Conservation (phyloP, 2,888 invertebrate genomes). For the Xestia xanthographa region DNA sequence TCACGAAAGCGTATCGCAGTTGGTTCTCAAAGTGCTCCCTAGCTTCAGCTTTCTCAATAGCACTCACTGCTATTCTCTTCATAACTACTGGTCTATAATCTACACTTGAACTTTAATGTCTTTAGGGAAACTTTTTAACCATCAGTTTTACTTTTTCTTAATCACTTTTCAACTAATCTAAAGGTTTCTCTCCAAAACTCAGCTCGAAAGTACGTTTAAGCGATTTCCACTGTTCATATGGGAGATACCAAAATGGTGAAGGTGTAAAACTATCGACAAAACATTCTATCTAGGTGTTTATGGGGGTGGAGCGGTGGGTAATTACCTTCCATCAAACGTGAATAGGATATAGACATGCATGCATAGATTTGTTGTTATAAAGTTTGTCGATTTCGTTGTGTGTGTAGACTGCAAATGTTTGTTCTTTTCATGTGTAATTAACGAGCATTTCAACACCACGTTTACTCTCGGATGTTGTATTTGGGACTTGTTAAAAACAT, state of each 20-base stretch:
- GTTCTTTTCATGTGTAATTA: neutral
- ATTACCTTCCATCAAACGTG: slow-evolving; percentile 68
- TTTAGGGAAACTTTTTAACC: neutral
- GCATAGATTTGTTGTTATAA: slow-evolving; percentile 36
- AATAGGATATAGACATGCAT: slow-evolving; percentile 66
- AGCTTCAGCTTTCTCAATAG: slow-evolving; percentile 81
- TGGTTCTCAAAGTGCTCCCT: slow-evolving; percentile 87
- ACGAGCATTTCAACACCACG: neutral
- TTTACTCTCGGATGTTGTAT: neutral
- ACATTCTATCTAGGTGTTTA: slow-evolving; percentile 76
- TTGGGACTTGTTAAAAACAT: neutral
- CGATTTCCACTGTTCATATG: slow-evolving; percentile 61
- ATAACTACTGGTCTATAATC: slow-evolving; percentile 35
- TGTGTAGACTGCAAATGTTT: neutral
- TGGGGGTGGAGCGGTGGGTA: slow-evolving; percentile 66
- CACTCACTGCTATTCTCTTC: slow-evolving; percentile 71
- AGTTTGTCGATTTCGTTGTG: slow-evolving; percentile 7
- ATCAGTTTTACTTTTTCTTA: neutral
- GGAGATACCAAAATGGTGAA: slow-evolving; percentile 69
- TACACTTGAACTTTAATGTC: slow-evolving; percentile 1
- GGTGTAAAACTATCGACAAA: slow-evolving; percentile 88
- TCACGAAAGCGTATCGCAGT: slow-evolving; percentile 83
- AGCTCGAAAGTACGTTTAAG: slow-evolving; percentile 26
- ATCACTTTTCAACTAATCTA: slow-evolving; percentile 5
- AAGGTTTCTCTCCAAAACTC: neutral